Evolutionary conservation across 2,797 vertebrate species (phyloP).

Genomic region (Cheirogaleus major): DNA sequence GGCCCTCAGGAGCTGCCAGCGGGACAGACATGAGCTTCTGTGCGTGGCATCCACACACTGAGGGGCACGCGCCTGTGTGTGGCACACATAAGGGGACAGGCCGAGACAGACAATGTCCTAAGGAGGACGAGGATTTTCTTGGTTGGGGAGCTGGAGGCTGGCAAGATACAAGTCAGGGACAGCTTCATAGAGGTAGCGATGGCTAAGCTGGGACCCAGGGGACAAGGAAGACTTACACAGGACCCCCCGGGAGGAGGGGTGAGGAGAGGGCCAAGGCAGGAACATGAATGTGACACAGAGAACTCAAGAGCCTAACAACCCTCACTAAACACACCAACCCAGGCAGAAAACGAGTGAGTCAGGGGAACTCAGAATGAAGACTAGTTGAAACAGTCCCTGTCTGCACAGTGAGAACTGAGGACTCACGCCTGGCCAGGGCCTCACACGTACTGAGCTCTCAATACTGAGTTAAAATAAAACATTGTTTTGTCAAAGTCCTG

Average conservation of each 20-base stretch:
- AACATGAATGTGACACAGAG: neutral
- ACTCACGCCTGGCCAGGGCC: neutral
- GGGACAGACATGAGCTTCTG: neutral
- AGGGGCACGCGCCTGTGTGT: fast-evolving
- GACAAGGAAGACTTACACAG: neutral
- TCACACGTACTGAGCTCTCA: neutral
- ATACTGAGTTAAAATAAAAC: neutral
- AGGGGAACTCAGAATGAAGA: neutral
- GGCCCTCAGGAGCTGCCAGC: neutral
- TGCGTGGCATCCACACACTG: fast-evolving
- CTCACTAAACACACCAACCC: neutral
- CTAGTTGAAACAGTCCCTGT: neutral
- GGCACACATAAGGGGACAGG: neutral
- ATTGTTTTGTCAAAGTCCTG: neutral
- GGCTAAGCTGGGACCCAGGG: neutral
- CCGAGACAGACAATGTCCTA: neutral
- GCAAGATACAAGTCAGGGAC: neutral
- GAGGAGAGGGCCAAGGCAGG: neutral
- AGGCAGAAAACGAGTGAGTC: neutral
- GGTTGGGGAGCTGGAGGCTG: no score
- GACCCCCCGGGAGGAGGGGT: fast-evolving
- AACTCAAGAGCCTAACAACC: neutral
- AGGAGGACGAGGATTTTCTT: neutral
- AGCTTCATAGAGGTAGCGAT: neutral
- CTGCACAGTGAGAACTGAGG: neutral